Evolutionary conservation across 2,797 vertebrate species (phyloP), one percentile per base, ranked within the genome.

Genomic region (Mallotus villosus): DNA sequence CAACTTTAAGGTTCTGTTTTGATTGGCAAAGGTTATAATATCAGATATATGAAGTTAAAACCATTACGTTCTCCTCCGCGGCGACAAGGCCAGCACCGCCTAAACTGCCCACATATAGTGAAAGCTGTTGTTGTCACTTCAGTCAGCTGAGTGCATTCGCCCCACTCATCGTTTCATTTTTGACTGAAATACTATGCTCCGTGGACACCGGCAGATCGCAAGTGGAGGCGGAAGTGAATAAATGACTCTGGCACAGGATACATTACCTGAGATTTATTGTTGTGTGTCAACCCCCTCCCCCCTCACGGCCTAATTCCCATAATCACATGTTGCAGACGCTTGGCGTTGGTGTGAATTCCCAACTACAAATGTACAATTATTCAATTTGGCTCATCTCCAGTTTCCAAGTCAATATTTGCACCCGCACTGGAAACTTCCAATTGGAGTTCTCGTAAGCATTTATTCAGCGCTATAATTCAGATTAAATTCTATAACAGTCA

Each of bases 91-190:
- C 19, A 53, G 16, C 19, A 53, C 51, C 51, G 19, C 79, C 74
- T 86, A 14, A 46, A 46, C 12, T 12, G 41, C 41, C 41, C 41
- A 12, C 41, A 46, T 46, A 34, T 8, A 34, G 86, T 86, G 76
- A 86, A 87, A 85, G 83, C 83, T 81, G 81, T 76, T 68, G 61
- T 77, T 82, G 79, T 77, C 88, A 87, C 86, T 80, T 82, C 85
- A 11, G 11, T 46, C 41, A 46, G 41, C 41, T 46, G 41, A 46
- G 41, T 46, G 41, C 41, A 46, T 14, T 46, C 7, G 5, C 32
- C 7, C 7, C 32, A 34, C 81, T 78, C 51, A n/a, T n/a, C 1
- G 51, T 8, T 11, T 55, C 51, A 55, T n/a, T 12, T 60, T 22
- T 7, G 91, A 82, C 87, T 89, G 75, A 85, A 78, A 57, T 84